phyloP scores from a whole-genome alignment of 2,888 invertebrate genomes.

The Ectemnius continuus region DNA sequence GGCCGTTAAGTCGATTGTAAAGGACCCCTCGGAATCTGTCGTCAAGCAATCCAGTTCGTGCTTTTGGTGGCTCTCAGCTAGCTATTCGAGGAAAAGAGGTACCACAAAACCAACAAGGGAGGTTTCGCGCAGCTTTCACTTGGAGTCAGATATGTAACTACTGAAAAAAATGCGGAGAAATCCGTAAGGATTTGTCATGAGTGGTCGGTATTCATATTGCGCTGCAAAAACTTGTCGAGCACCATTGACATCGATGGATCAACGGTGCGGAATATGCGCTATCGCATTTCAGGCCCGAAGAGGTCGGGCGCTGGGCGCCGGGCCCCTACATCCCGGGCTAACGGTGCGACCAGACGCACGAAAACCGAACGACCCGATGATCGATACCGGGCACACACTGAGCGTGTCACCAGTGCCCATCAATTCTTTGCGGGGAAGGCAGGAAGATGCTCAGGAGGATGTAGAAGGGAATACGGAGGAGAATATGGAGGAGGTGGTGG shows the following conservation, averaged over 20 bases:
- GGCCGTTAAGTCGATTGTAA: slow-evolving; percentile 70
- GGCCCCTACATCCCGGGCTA: not conserved
- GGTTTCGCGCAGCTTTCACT: not conserved
- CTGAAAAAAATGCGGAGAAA: not conserved
- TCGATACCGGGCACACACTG: slow-evolving; percentile 45
- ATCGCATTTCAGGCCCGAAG: slow-evolving; percentile 1
- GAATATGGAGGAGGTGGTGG: slow-evolving; percentile 27
- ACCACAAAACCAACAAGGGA: not conserved
- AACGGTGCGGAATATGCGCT: not conserved
- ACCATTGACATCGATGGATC: not conserved
- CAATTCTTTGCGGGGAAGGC: slow-evolving; percentile 20
- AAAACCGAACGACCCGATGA: slow-evolving; percentile 37
- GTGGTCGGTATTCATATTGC: not conserved
- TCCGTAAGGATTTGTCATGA: not conserved
- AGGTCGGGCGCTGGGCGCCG: not conserved
- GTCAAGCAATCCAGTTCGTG: slow-evolving; percentile 22
- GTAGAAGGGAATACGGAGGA: not conserved
- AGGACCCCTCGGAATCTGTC: slow-evolving; percentile 63
- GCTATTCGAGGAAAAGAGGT: not conserved
- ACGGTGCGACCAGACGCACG: slow-evolving; percentile 32
- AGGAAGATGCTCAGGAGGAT: slow-evolving; percentile 19
- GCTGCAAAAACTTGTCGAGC: not conserved
- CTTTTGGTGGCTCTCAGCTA: slow-evolving; percentile 15
- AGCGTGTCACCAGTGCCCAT: slow-evolving; percentile 56
- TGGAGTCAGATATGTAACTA: not conserved